Conservation (phyloP, 2,888 invertebrate species). For the Drosophila nigricruria region DNA sequence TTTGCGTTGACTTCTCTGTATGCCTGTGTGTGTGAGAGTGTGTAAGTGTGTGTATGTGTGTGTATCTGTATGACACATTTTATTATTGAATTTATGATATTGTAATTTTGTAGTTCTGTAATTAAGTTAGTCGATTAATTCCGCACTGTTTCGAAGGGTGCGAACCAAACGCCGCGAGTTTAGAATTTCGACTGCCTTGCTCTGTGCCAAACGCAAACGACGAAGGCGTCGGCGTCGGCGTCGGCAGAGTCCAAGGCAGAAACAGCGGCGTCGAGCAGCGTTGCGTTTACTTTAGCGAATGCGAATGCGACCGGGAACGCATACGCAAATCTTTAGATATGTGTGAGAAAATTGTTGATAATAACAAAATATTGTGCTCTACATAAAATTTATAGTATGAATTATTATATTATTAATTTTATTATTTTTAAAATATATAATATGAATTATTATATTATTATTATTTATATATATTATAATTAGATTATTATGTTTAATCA, state of each 20-base stretch:
- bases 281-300: neutral
- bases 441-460: neutral
- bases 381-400: neutral
- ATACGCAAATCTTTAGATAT: neutral
- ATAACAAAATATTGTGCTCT: neutral
- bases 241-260: neutral
- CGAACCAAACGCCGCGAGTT: conserved; percentile 71
- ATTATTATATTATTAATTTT: neutral
- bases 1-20: conserved; percentile 24
- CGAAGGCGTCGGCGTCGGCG: neutral
- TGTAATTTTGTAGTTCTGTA: conserved; percentile 25
- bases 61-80: conserved; percentile 17
- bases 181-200: conserved; percentile 71
- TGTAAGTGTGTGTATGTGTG: conserved; percentile 11
- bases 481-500: neutral
- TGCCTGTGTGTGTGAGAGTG: conserved; percentile 1
- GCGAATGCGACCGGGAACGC: neutral
- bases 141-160: conserved; percentile 32
- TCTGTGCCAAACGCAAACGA: neutral
- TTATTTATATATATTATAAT: too few relatives aligned
- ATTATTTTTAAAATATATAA: neutral
- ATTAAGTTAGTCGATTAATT: conserved; percentile 18
- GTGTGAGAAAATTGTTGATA: neutral
- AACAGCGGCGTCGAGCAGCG: neutral
- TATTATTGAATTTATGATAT: conserved; percentile 14